Base-by-base conservation (phyloP, 2,113 vertebrate species). In the Urocolius indicus region DNA sequence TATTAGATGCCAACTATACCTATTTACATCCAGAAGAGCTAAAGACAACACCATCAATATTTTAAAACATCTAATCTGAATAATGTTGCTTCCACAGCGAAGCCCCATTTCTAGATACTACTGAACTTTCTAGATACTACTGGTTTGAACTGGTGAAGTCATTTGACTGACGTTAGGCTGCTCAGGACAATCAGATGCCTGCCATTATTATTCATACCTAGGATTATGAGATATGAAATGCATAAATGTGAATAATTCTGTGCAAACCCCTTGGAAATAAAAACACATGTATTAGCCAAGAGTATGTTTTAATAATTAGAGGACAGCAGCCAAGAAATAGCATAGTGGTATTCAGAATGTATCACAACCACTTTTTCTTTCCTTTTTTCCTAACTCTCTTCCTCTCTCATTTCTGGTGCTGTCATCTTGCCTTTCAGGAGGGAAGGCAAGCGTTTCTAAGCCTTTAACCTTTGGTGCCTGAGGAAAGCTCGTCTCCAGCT, bases 231-330 rank as follows among this genome's bases (percentile, higher is more conserved):
- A 88, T 67, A 77, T 3, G 27, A 95, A 95, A 80, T 67, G 75
- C 87, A 91, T 85, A 94, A 90, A 83, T 52, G 79, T 72, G 92
- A 96, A 55, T 79, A 91, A 90, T 67, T 91, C 57, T 67, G 48
- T 69, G 46, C 69, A 95, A 95, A 32, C 11, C 19, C 36, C 17
- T 41, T 4, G 1, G 79, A 94, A 94, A 74, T 77, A 85, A 77
- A 77, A 66, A 46, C 17, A 38, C 10, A 30, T 15, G 62, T 45
- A 79, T 91, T 83, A 73, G 72, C 67, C 92, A 95, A 38, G 38
- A 83, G 38, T 71, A 80, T 91, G 92, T 95, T 95, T 90, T 93
- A 94, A 79, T 83, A 94, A 90, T 94, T 74, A 92, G 54, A 84
- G 90, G 84, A 90, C 81, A 89, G 66, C 71, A 91, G 92, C 95